These are phyloP conservation scores for Condylostylus longicornis DNA, from an alignment of 1,140 invertebrate species.

Conservation along the genomic window DNA sequence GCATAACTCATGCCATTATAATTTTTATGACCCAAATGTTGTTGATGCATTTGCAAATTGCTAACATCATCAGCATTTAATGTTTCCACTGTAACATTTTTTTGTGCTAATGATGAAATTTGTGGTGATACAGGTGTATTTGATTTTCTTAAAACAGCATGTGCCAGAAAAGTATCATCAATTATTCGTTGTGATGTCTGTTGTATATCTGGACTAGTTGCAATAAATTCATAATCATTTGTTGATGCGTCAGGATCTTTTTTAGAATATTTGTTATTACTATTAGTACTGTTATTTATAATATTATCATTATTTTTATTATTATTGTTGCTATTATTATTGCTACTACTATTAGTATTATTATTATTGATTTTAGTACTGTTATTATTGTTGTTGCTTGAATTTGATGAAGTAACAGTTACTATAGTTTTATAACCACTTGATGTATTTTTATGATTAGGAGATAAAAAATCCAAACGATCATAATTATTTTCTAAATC, in stretches of 20 bases:
- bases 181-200: constrained; percentile 49
- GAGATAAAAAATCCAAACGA: constrained; percentile 61
- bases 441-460: constrained; percentile 48
- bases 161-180: constrained; percentile 62
- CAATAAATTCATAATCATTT: constrained; percentile 28
- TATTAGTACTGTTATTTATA: no score
- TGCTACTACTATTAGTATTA: constrained; percentile 13
- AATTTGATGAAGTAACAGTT: constrained; percentile 37
- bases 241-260: constrained; percentile 10
- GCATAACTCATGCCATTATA: constrained; percentile 65
- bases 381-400: constrained; percentile 13
- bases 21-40: constrained; percentile 42
- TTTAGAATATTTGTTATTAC: background rate
- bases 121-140: constrained; percentile 26
- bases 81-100: no score
- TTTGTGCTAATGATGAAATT: constrained; percentile 10
- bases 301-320: no score
- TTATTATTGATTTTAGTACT: no score
- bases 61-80: constrained; percentile 2
- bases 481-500: constrained; percentile 46
- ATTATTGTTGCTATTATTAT: no score
- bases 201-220: constrained; percentile 37
- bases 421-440: constrained; percentile 47
- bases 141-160: constrained; percentile 58
- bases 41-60: constrained; percentile 8